Percentiles rank a stretch among this genome's conserved stretches.
Evolutionary conservation across 1,140 invertebrate species (phyloP).

Genomic region (Ceratina calcarata): DNA sequence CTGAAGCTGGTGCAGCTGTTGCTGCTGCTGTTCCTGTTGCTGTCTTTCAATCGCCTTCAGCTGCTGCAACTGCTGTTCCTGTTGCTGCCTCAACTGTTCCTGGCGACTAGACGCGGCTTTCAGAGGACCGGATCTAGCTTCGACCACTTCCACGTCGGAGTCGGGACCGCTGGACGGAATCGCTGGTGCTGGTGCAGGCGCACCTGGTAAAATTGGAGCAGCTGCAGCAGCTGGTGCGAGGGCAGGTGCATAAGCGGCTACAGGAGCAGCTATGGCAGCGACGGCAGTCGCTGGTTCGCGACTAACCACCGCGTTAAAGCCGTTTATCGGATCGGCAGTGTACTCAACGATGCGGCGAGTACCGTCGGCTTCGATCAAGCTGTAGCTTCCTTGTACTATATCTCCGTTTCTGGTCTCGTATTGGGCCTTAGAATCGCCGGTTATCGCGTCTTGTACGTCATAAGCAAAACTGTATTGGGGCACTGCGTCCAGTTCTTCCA

Average conservation of each 20-base stretch:
- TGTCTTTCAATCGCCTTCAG: conserved; percentile 7
- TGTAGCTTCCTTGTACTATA: conserved; percentile 83
- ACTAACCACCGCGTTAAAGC: conserved; percentile 86
- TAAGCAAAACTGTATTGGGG: conserved; percentile 77
- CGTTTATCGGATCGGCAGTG: conserved; percentile 86
- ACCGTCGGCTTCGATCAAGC: conserved; percentile 83
- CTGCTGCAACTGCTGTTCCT: conserved; percentile 35
- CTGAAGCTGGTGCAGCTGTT: conserved; percentile 30
- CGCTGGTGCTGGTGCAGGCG: conserved; percentile 50
- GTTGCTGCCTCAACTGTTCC: conserved; percentile 47
- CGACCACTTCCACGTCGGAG: conserved; percentile 76
- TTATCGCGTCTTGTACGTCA: conserved; percentile 77
- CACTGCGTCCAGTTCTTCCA: conserved; percentile 72
- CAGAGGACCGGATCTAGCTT: conserved; percentile 67
- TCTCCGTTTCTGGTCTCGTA: conserved; percentile 84
- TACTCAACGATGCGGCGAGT: conserved; percentile 87
- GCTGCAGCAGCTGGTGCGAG: conserved; percentile 66
- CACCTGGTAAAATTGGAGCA: conserved; percentile 50
- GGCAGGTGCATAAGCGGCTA: conserved; percentile 64
- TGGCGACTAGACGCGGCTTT: conserved; percentile 12
- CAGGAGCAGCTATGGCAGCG: conserved; percentile 61
- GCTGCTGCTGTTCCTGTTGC: conserved; percentile 32
- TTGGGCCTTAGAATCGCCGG: conserved; percentile 84
- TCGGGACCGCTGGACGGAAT: conserved; percentile 73
- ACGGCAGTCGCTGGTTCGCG: conserved; percentile 79